Base-by-base conservation (phyloP, 2,888 invertebrate species). In the Exocentrus adspersus region DNA sequence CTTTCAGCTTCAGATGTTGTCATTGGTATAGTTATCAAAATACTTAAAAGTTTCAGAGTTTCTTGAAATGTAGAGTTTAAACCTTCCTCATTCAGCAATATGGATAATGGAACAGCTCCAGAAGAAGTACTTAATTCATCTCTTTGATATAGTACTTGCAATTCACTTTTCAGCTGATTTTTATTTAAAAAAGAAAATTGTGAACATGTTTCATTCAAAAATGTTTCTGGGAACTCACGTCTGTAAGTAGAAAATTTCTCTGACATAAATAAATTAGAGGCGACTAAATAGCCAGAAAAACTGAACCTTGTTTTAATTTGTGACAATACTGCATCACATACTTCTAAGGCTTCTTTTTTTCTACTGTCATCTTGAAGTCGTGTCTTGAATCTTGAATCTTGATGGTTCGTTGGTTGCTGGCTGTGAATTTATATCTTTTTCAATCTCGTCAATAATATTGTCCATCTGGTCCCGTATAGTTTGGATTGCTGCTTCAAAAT, bases 11-110 rank as follows among this genome's bases (percentile, higher is more conserved):
- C 73, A 53, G 72, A 57, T 51, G 70, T 67, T 41, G 66, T 61
- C 72, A 74, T 73, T 16, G 75, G 74, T 5, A 65, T 71, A 24
- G 75, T 73, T 16, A 63, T 53, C 7, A 73, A 42, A 24, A 75
- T 69, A 21, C 62, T 6, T 17, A 75, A 24, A 10, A 75, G 64
- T 67, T 71, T 70, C n/a, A 65, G 45, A 20, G 60, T 65, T 64
- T 73, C 70, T 60, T 9, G 7, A 7, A 19, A 7, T 20, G 50
- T 28, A 28, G 24, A 24, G 7, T 28, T 16, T 10, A 50, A 50
- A 50, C 28, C 28, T 28, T 50, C 28, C 5, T 5, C 14, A 28
- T 16, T 50, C 3, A 50, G n/a, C 24, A 50, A 50, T 50, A 28
- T 50, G 10, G 28, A 12, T 14, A 50, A 28, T 2, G 50, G 50